Percentiles rank a stretch among this genome's conserved stretches.
Conservation (phyloP, 2,797 vertebrate species). For the Phrynocephalus vlangalii region DNA sequence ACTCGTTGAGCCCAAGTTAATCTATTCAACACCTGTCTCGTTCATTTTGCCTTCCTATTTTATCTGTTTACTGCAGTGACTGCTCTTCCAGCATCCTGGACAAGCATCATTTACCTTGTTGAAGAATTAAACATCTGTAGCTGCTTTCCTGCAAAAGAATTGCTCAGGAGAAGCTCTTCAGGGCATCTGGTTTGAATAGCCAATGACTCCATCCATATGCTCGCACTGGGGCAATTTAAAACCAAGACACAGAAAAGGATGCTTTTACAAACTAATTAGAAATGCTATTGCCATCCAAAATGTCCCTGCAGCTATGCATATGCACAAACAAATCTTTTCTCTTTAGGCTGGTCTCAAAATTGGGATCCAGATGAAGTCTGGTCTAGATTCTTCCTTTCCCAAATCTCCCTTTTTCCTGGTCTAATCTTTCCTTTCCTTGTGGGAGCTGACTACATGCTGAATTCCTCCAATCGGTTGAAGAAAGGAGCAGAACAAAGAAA, state of each 20-base stretch:
- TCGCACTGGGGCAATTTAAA: slow-evolving; percentile 6
- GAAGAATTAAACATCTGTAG: slow-evolving; percentile 16
- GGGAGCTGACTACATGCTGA: background rate
- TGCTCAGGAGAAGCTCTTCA: background rate
- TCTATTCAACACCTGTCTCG: slow-evolving; percentile 17
- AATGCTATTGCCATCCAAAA: background rate
- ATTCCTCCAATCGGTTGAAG: background rate
- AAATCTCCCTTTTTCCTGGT: background rate
- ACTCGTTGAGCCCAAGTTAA: background rate
- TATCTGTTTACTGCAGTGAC: slow-evolving; percentile 30
- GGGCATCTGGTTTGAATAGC: slow-evolving; percentile 19
- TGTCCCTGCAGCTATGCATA: too few relatives aligned
- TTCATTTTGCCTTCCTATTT: slow-evolving; percentile 3
- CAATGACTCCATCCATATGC: slow-evolving; percentile 27
- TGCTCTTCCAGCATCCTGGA: slow-evolving; percentile 25
- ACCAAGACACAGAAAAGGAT: background rate
- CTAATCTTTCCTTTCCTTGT: background rate
- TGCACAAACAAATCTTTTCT: background rate
- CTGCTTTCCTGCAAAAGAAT: slow-evolving; percentile 13
- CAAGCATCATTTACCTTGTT: slow-evolving; percentile 14
- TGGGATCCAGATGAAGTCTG: background rate
- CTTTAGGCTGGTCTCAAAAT: background rate
- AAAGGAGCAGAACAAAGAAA: too few relatives aligned
- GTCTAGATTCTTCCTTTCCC: background rate
- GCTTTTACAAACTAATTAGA: background rate